Evolutionary conservation across 2,888 invertebrate genomes (phyloP).

Genomic region (Pogonocherus hispidulus): DNA sequence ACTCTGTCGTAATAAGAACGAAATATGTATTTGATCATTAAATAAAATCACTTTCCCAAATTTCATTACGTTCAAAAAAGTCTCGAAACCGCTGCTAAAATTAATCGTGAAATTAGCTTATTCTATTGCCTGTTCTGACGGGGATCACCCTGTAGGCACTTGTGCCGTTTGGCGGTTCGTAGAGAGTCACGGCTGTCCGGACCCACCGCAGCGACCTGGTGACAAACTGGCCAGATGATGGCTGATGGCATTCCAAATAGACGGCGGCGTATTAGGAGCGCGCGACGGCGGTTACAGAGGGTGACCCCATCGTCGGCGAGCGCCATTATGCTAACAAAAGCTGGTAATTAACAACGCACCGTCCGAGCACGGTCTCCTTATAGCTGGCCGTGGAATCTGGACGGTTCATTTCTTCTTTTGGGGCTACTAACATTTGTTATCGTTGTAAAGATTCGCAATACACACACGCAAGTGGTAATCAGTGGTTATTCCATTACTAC

Average conservation of each 20-base stretch:
- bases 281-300: conserved; percentile 52
- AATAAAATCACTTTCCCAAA: too few relatives aligned
- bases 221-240: conserved; percentile 68
- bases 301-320: conserved; percentile 47
- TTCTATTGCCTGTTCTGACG: too few relatives aligned
- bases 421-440: too few relatives aligned
- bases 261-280: conserved; percentile 52
- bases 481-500: too few relatives aligned
- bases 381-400: not conserved
- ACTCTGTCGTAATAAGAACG: too few relatives aligned
- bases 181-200: conserved; percentile 56
- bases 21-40: too few relatives aligned
- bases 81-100: too few relatives aligned
- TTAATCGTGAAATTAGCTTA: too few relatives aligned
- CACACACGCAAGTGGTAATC: too few relatives aligned
- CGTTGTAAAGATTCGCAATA: too few relatives aligned
- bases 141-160: conserved; percentile 42
- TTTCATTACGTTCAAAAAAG: too few relatives aligned
- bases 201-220: conserved; percentile 67
- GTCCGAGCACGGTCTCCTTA: not conserved
- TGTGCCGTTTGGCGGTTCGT: conserved; percentile 50
- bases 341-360: conserved; percentile 15
- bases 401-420: not conserved
- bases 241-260: conserved; percentile 62
- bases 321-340: conserved; percentile 16